Evolutionary conservation across 2,888 invertebrate species (phyloP).

Genomic region (Drosophila mayaguana): DNA sequence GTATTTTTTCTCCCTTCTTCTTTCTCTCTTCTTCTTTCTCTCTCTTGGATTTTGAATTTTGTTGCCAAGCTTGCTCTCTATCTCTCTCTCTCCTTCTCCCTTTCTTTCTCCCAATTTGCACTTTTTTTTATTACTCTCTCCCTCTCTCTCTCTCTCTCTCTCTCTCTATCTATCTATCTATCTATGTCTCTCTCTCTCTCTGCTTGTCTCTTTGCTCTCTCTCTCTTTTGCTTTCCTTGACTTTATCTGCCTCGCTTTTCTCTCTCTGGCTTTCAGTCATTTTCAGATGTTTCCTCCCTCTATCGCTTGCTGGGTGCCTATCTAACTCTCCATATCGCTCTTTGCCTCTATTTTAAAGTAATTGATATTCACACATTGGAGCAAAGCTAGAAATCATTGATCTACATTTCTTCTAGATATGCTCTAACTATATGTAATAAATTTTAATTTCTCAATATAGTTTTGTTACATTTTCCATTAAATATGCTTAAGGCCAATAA

Average conservation of each 20-base stretch:
- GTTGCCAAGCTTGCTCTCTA: background rate
- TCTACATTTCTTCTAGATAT: background rate
- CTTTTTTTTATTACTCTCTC: background rate
- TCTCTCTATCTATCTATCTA: no score
- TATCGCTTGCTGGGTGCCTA: background rate
- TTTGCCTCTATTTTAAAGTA: background rate
- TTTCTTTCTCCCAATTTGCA: background rate
- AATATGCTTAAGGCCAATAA: background rate
- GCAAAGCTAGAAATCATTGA: background rate
- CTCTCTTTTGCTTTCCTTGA: background rate
- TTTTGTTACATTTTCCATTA: background rate
- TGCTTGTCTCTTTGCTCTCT: no score
- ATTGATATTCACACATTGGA: background rate
- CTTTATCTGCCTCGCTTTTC: background rate
- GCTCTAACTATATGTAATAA: no score
- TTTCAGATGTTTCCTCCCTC: background rate
- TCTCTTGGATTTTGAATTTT: no score
- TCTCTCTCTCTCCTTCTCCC: background rate
- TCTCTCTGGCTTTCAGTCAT: no score
- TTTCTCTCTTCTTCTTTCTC: background rate
- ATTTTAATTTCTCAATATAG: no score
- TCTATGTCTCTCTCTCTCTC: background rate
- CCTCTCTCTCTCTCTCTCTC: background rate
- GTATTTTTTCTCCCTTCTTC: no score
- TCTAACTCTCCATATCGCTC: background rate